A percentile compares a stretch with the other conserved stretches of the same genome.
These are phyloP conservation scores for Hypothenemus hampei DNA, from an alignment of 1,140 invertebrate species.

Conservation along the genomic window DNA sequence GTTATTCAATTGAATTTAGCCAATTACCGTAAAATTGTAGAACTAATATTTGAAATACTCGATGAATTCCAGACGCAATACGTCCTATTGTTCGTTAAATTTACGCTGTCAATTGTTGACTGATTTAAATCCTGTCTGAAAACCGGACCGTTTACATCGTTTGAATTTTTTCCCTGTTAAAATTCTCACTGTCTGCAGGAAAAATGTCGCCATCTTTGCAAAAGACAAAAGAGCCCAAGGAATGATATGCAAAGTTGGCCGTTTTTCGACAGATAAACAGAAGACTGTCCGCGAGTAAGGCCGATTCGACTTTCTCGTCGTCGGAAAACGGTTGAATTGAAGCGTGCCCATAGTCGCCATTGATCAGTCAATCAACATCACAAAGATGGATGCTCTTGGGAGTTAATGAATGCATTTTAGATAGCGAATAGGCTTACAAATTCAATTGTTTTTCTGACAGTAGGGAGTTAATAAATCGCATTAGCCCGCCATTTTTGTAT, in stretches of 20 bases:
- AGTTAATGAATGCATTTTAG: conserved; percentile 25
- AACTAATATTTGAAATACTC: too few relatives aligned
- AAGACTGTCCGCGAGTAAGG: not conserved
- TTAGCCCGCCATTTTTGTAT: too few relatives aligned
- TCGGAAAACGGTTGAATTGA: conserved; percentile 18
- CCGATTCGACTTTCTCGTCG: not conserved
- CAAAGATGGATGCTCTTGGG: conserved; percentile 18
- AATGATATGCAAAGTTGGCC: conserved; percentile 12
- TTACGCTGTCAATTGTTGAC: not conserved
- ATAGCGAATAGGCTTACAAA: conserved; percentile 15
- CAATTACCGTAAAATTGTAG: too few relatives aligned
- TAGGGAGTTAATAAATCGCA: conserved; percentile 13
- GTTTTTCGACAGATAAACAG: conserved; percentile 7
- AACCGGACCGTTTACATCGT: conserved; percentile 9
- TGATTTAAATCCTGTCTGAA: conserved; percentile 13
- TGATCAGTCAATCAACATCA: conserved; percentile 30
- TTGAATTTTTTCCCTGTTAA: conserved; percentile 18
- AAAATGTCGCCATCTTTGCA: conserved; percentile 3
- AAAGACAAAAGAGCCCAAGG: conserved; percentile 6
- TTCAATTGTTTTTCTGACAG: conserved; percentile 21
- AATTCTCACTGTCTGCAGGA: conserved; percentile 13
- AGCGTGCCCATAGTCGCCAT: conserved; percentile 25
- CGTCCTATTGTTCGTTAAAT: not conserved
- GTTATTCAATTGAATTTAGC: too few relatives aligned
- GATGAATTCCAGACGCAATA: too few relatives aligned